phyloP scores from a whole-genome alignment of 1,140 invertebrate genomes.

The Oppia nitens region DNA sequence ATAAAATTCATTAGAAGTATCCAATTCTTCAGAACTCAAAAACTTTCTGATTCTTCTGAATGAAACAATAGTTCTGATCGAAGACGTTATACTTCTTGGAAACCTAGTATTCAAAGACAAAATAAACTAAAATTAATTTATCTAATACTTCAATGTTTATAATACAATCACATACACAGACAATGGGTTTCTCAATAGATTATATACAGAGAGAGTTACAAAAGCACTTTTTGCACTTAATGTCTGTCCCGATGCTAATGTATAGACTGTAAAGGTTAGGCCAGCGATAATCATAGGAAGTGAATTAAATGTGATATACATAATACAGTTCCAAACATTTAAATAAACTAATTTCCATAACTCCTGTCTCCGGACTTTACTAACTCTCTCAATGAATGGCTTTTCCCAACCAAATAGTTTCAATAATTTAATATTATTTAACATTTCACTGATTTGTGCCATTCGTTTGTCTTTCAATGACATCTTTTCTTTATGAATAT shows the following conservation, averaged over 20 bases:
- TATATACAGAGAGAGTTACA: slow-evolving; percentile 36
- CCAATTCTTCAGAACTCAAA: slow-evolving; percentile 26
- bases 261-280: slow-evolving; percentile 25
- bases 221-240: slow-evolving; percentile 36
- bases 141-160: slow-evolving; percentile 31
- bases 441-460: slow-evolving; percentile 31
- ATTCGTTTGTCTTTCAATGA: slow-evolving; percentile 30
- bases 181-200: slow-evolving; percentile 35
- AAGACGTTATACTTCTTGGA: neutral
- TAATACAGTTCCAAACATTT: neutral
- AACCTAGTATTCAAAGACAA: slow-evolving; percentile 28
- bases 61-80: slow-evolving; percentile 24
- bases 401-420: slow-evolving; percentile 19
- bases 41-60: slow-evolving; percentile 28
- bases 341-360: neutral
- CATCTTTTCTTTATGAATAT: slow-evolving; percentile 31
- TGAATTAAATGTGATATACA: slow-evolving; percentile 8
- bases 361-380: slow-evolving; percentile 10
- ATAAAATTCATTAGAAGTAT: slow-evolving; percentile 18
- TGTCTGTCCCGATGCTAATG: slow-evolving; percentile 22
- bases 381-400: neutral
- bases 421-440: slow-evolving; percentile 31
- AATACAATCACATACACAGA: slow-evolving; percentile 30
- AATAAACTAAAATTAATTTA: slow-evolving; percentile 24
- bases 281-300: slow-evolving; percentile 7